Evolutionary conservation across 2,797 vertebrate genomes (phyloP).

Genomic region (Menidia menidia): DNA sequence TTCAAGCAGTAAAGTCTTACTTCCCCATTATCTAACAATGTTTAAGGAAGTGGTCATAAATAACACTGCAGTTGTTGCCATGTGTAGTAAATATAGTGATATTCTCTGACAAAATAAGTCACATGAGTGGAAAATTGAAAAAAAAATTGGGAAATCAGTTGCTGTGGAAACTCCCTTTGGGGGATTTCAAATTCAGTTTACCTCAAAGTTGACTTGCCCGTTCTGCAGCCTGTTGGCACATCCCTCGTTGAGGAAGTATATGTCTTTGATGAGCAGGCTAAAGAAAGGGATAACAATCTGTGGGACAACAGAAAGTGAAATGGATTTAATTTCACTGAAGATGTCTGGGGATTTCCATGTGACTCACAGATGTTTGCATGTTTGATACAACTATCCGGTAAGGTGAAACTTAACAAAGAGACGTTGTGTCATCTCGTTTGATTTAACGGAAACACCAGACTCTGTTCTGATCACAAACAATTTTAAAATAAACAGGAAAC

Average conservation of each 20-base stretch:
- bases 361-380: constrained; percentile 3
- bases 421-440: no score
- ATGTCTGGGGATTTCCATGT: background rate
- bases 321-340: constrained; percentile 8
- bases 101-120: background rate
- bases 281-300: constrained; percentile 98
- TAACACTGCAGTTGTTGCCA: constrained; percentile 14
- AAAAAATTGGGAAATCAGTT: background rate
- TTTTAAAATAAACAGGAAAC: background rate
- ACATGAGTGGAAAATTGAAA: background rate
- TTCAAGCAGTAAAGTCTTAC: constrained; percentile 15
- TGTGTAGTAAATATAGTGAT: constrained; percentile 23
- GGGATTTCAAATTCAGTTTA: constrained; percentile 61
- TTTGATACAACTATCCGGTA: background rate
- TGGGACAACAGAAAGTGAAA: constrained; percentile 42
- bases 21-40: constrained; percentile 51
- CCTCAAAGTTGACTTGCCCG: constrained; percentile 94
- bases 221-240: constrained; percentile 90
- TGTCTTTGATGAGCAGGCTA: constrained; percentile 95
- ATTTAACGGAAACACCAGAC: background rate
- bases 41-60: constrained; percentile 53
- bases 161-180: constrained; percentile 14
- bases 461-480: background rate
- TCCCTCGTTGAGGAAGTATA: constrained; percentile 97
- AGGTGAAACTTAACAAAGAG: constrained; percentile 15